Percentiles rank a stretch among this genome's conserved stretches.
Evolutionary conservation across 2,797 vertebrate species (phyloP).

Genomic region (Bovichtus variegatus): DNA sequence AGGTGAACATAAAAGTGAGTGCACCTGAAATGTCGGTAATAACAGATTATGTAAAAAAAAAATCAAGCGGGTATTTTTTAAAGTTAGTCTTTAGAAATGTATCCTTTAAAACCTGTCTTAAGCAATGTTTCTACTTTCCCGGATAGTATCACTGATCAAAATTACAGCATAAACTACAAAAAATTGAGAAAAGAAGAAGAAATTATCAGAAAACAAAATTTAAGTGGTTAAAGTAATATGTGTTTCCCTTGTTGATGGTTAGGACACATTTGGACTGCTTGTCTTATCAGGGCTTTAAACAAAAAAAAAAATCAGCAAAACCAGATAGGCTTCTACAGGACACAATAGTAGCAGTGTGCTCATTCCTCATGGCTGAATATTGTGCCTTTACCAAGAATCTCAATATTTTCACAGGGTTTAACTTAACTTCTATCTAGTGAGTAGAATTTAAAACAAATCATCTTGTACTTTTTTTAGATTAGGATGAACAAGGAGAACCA

Average conservation of each 20-base stretch:
- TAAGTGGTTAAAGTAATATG: background rate
- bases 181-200: background rate
- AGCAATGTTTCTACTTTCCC: background rate
- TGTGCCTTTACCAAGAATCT: constrained; percentile 84
- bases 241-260: too few species aligned
- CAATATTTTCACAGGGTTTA: constrained; percentile 80
- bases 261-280: constrained; percentile 29
- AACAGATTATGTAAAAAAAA: background rate
- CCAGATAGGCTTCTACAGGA: constrained; percentile 52
- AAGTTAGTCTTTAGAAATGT: background rate
- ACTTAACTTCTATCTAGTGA: constrained; percentile 65
- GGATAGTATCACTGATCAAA: background rate
- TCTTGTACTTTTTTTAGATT: constrained; percentile 74
- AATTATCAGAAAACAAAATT: background rate
- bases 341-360: constrained; percentile 63
- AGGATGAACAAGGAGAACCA: constrained; percentile 46
- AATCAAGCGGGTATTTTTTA: background rate
- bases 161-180: background rate
- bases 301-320: constrained; percentile 26
- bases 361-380: constrained; percentile 80
- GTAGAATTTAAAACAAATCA: constrained; percentile 65
- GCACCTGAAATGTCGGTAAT: background rate
- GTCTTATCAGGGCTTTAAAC: constrained; percentile 66
- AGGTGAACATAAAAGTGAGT: background rate
- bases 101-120: background rate